Base-by-base conservation (phyloP, 2,888 invertebrate species). In the Sceliomorpha sp. region DNA sequence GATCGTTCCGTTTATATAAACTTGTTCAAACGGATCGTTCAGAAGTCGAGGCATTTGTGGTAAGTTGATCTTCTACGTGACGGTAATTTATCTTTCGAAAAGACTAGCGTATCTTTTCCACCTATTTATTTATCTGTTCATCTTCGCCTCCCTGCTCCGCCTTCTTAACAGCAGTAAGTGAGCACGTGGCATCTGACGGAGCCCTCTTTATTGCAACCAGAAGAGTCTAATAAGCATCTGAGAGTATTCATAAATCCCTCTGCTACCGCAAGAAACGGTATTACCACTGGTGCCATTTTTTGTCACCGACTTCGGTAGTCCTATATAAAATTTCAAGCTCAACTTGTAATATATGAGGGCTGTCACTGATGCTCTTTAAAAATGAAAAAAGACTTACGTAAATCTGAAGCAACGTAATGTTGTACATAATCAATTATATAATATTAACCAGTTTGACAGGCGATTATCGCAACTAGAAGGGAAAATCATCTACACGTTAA, bases 191-290 rank as follows among this genome's bases (percentile, higher is more conserved):
- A 58, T 31, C 50, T 29, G 10, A 26, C 20, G 31, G 40, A 39
- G 9, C 26, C 44, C 37, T 36, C 36, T 47, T 45, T 62, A 53
- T 47, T 55, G 48, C 55, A 51, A 68, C 66, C 72, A 70, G 60
- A 70, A 70, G 59, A 70, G 66, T 53, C 64, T 74, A 74, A 74
- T 70, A 64, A 70, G 70, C 63, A 66, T 39, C 55, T 42, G 60
- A 50, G 58, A 58, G 45, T 59, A 48, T 58, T 64, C 53, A 70
- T 70, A 70, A 72, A 72, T 74, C 64, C 50, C 31, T 24, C 13
- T 58, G 36, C 53, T 67, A 59, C 63, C 59, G 44, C 55, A 62
- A 62, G 51, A 55, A 47, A 12, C 10, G 32, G 37, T 50, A 26
- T 56, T 45, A 45, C 45, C 12, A 32, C 32, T 32, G 32, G 12